phyloP scores from a whole-genome alignment of 2,797 vertebrate genomes.

The Centropyge bicolor region DNA sequence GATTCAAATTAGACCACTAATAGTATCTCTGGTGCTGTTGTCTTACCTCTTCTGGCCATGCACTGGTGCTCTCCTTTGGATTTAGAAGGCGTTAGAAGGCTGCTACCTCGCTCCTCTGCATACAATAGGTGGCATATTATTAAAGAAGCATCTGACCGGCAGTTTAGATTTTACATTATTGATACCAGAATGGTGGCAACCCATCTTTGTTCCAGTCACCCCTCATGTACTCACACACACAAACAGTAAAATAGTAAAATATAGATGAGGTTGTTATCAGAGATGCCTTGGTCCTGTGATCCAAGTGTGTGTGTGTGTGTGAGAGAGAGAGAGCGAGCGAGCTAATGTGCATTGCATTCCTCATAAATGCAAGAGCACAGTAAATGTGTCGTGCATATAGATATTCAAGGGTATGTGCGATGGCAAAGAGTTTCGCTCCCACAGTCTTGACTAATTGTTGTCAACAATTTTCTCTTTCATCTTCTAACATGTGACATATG shows the following conservation, averaged over 20 bases:
- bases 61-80: background rate
- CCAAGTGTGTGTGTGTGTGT: conserved; percentile 6
- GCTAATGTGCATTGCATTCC: background rate
- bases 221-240: conserved; percentile 31
- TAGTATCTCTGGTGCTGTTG: conserved; percentile 5
- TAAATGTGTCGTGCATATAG: background rate
- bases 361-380: background rate
- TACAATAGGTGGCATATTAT: conserved; percentile 11
- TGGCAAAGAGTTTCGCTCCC: background rate
- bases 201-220: conserved; percentile 48
- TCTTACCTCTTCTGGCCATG: conserved; percentile 19
- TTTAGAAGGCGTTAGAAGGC: conserved; percentile 17
- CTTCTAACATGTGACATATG: background rate
- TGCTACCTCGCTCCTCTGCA: conserved; percentile 5
- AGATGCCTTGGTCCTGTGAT: conserved; percentile 48
- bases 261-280: conserved; percentile 75
- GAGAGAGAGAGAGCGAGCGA: background rate
- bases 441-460: background rate
- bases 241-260: conserved; percentile 64
- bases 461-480: conserved; percentile 1
- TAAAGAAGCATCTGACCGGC: conserved; percentile 37
- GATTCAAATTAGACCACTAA: too few relatives aligned
- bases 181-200: conserved; percentile 45
- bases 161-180: conserved; percentile 66
- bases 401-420: background rate